Evolutionary conservation across 30 jellyfish, hydroid and myxozoan species (phyloP), one percentile per base, ranked within the genome.

Genomic region (Chrysaora quinquecirrha): DNA sequence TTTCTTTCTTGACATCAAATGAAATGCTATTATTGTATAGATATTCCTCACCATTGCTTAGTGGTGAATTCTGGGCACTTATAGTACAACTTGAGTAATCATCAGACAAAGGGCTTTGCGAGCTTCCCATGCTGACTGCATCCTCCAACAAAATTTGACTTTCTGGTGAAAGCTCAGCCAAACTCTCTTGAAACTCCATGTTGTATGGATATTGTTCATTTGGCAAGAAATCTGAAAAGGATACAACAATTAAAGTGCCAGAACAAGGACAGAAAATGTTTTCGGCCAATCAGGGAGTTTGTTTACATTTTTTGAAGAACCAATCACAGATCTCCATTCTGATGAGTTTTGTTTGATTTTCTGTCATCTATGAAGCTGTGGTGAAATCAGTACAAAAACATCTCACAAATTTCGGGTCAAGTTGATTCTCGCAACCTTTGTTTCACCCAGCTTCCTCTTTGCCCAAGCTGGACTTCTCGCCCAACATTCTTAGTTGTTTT

Each of bases 141-240:
- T 68, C 92, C 28, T 82, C 92, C 24, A 82, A 49, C 33, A 82
- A 38, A 34, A 66, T 69, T 43, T 69, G 83, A 1, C 79, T 70
- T 54, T 82, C 92, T 48, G 92, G 92, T 20, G 92, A 82, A 18
- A 82, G 78, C 20, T 82, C 92, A 30, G 92, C 62, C 0, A 82
- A 70, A 30, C 75, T 78, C 52, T 82, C 84, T 68, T 54, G 60
- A 67, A 71, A 70, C 16, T 52, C 49, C 69, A 82, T 29, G 48
- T 71, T 32, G 85, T 82, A 82, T 11, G 84, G 92, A 58, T 68
- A 82, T 49, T 82, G 85, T 47, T 82, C 92, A 56, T 49, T 69
- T 35, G 76, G 85, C 79, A 82, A 50, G 48, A 82, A 70, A 65
- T 79, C 89, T 79, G 66, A 0, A 43, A 79, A 22, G 43, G 16